Evolutionary conservation across 2,113 vertebrate species (phyloP).

Genomic region (Tachycineta bicolor): DNA sequence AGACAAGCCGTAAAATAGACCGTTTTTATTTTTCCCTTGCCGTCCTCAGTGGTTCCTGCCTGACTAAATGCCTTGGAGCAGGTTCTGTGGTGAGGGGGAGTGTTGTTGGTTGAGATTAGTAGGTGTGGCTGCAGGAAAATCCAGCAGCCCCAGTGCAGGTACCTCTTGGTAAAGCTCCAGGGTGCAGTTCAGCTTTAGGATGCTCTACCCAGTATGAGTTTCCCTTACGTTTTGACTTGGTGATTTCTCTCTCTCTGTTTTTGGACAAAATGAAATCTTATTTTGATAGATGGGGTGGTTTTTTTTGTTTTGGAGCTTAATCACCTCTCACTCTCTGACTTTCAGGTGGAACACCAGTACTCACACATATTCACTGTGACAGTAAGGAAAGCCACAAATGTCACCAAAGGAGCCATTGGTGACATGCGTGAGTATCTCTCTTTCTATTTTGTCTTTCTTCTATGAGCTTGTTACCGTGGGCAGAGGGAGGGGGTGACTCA

Average conservation of each 20-base stretch:
- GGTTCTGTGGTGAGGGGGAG: slow-evolving; percentile 37
- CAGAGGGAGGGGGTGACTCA: not conserved
- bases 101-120: slow-evolving; percentile 56
- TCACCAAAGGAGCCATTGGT: slow-evolving; percentile 94
- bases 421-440: slow-evolving; percentile 89
- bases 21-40: not conserved
- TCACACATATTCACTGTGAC: slow-evolving; percentile 91
- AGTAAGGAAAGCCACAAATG: slow-evolving; percentile 86
- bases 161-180: slow-evolving; percentile 43
- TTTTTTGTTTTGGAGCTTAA: not conserved
- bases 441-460: not conserved
- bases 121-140: slow-evolving; percentile 50
- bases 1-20: not conserved
- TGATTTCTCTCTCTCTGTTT: not conserved
- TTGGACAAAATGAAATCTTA: not conserved
- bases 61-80: slow-evolving; percentile 39
- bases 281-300: not conserved
- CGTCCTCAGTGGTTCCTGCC: not conserved
- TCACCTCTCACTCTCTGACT: slow-evolving; percentile 41
- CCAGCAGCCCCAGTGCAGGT: not conserved
- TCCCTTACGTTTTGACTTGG: slow-evolving; percentile 11
- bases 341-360: slow-evolving; percentile 94
- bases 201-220: slow-evolving; percentile 74
- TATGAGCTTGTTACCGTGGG: not conserved
- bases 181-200: slow-evolving; percentile 13